A percentile compares a stretch with the other conserved stretches of the same genome.
These are phyloP conservation scores for Poeciliopsis presidionis DNA, from an alignment of 2,797 vertebrate species.

Conservation along the genomic window DNA sequence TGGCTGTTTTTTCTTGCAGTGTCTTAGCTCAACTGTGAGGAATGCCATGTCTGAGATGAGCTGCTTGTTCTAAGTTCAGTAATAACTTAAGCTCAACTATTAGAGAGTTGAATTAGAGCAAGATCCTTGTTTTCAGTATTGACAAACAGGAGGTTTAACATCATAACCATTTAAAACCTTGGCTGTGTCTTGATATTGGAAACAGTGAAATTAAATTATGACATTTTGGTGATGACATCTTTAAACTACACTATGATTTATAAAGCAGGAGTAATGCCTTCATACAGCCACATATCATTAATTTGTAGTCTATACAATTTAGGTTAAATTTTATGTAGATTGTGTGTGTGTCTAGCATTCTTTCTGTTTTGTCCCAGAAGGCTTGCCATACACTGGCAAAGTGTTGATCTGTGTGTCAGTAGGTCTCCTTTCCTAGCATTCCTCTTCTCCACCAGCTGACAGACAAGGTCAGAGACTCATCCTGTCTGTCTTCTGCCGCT, in stretches of 20 bases:
- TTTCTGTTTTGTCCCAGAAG: constrained; percentile 61
- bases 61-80: background rate
- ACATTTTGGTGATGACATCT: background rate
- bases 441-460: constrained; percentile 73
- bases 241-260: background rate
- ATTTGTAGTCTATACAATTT: background rate
- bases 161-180: background rate
- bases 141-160: background rate
- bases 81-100: background rate
- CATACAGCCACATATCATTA: background rate
- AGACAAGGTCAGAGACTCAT: constrained; percentile 83
- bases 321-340: constrained; percentile 6
- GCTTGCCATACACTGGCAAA: constrained; percentile 68
- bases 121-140: background rate
- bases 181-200: background rate
- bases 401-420: constrained; percentile 74
- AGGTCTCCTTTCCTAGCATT: constrained; percentile 66
- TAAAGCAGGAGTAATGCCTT: background rate
- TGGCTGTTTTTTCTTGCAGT: background rate
- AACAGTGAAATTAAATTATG: background rate
- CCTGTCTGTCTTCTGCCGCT: constrained; percentile 70
- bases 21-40: background rate
- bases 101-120: background rate
- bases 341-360: constrained; percentile 27
- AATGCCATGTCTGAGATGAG: background rate